phyloP scores from a whole-genome alignment of 2,113 vertebrate species.

The Mobula hypostoma region DNA sequence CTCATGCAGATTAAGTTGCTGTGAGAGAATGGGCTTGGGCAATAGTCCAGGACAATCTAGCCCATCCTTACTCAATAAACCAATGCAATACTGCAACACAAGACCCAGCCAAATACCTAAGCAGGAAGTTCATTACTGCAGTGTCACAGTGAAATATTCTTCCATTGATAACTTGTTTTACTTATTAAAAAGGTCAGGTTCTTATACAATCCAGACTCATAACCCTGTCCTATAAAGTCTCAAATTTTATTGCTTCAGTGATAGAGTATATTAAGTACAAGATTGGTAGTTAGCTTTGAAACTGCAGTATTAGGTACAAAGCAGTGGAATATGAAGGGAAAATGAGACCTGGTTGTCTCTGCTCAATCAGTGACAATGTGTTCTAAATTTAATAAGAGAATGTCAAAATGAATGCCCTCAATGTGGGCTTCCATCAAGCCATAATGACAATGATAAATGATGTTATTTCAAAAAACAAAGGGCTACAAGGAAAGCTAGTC shows the following conservation, averaged over 20 bases:
- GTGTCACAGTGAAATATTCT: background rate
- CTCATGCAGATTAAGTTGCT: too few relatives aligned
- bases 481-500: conserved; percentile 40
- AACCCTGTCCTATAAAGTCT: background rate
- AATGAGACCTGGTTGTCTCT: background rate
- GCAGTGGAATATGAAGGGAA: background rate
- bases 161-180: background rate
- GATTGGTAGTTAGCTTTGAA: background rate
- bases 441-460: conserved; percentile 37
- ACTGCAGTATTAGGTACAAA: too few relatives aligned
- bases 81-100: background rate
- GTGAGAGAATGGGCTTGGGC: too few relatives aligned
- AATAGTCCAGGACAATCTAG: too few relatives aligned
- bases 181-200: background rate
- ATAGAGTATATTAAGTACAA: background rate
- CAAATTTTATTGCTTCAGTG: background rate
- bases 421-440: conserved; percentile 22
- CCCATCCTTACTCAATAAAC: background rate
- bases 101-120: background rate
- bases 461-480: conserved; percentile 42
- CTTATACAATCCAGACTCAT: background rate
- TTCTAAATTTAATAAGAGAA: conserved; percentile 36
- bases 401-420: conserved; percentile 35
- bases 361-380: background rate
- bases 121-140: background rate